These are phyloP conservation scores for Tholera decimalis DNA, from an alignment of 2,888 invertebrate genomes.

Conservation along the genomic window DNA sequence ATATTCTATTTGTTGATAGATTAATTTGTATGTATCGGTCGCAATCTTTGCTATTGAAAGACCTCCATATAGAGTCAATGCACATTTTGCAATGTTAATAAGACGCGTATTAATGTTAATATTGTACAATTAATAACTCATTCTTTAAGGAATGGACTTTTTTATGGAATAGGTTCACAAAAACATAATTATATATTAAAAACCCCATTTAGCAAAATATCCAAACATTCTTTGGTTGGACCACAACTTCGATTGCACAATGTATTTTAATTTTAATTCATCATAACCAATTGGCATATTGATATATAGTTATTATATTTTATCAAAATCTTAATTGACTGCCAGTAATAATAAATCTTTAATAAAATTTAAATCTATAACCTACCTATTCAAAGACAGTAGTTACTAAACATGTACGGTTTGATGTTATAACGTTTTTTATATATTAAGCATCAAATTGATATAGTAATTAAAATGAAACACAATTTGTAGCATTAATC, in stretches of 20 bases:
- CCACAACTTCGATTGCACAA: not conserved
- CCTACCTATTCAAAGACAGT: slow-evolving; percentile 42
- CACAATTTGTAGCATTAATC: slow-evolving; percentile 50
- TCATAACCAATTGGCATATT: slow-evolving; percentile 19
- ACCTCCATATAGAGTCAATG: slow-evolving; percentile 8
- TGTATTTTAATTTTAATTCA: slow-evolving; percentile 7
- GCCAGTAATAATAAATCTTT: slow-evolving; percentile 49
- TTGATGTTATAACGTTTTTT: slow-evolving; percentile 25
- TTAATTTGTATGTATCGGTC: slow-evolving; percentile 41
- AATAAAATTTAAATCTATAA: slow-evolving; percentile 42
- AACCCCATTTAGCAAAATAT: not conserved
- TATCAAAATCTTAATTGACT: slow-evolving; percentile 42
- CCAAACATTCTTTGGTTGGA: no score
- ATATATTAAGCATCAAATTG: slow-evolving; percentile 38
- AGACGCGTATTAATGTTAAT: slow-evolving; percentile 20
- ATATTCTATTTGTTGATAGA: slow-evolving; percentile 38
- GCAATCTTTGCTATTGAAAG: slow-evolving; percentile 24
- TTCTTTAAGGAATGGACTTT: slow-evolving; percentile 19
- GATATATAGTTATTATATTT: slow-evolving; percentile 36
- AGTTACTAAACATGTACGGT: slow-evolving; percentile 51
- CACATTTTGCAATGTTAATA: slow-evolving; percentile 40
- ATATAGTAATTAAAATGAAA: slow-evolving; percentile 58
- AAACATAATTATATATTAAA: no score
- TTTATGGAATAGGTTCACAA: no score
- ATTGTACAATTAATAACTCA: slow-evolving; percentile 9